These are phyloP conservation scores for Emydoidea blandingii DNA, from an alignment of 2,797 vertebrate species.

Conservation along the genomic window DNA sequence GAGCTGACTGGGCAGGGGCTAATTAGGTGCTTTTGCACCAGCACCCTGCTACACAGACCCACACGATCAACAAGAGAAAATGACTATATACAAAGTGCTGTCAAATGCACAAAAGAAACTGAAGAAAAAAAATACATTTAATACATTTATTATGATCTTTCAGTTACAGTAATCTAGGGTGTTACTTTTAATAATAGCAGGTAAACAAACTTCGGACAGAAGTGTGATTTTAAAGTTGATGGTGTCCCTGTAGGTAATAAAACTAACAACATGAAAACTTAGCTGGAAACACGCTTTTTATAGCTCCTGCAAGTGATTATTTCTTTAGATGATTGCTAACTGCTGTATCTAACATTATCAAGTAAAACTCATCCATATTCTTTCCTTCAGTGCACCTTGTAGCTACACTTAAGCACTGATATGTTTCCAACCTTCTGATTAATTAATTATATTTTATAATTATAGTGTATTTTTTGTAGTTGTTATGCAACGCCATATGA, in stretches of 20 bases:
- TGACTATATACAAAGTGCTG: background rate
- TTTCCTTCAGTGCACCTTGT: background rate
- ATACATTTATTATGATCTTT: background rate
- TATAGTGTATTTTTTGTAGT: background rate
- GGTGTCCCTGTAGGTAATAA: background rate
- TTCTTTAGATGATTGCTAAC: background rate
- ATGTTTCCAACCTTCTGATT: background rate
- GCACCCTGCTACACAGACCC: too few relatives aligned
- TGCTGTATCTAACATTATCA: background rate
- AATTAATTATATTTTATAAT: constrained; percentile 16
- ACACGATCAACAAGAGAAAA: background rate
- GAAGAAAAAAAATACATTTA: background rate
- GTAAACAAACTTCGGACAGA: background rate
- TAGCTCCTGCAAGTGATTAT: background rate
- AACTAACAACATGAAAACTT: background rate
- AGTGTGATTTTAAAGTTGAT: background rate
- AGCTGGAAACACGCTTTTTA: background rate
- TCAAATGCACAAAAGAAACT: background rate
- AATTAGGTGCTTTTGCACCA: too few relatives aligned
- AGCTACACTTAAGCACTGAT: background rate
- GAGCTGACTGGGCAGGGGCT: too few relatives aligned
- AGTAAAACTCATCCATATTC: background rate
- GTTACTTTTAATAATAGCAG: background rate
- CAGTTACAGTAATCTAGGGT: background rate
- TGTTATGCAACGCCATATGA: background rate